Evolutionary conservation across 2,113 vertebrate species (phyloP).

Genomic region (Scalopus aquaticus): DNA sequence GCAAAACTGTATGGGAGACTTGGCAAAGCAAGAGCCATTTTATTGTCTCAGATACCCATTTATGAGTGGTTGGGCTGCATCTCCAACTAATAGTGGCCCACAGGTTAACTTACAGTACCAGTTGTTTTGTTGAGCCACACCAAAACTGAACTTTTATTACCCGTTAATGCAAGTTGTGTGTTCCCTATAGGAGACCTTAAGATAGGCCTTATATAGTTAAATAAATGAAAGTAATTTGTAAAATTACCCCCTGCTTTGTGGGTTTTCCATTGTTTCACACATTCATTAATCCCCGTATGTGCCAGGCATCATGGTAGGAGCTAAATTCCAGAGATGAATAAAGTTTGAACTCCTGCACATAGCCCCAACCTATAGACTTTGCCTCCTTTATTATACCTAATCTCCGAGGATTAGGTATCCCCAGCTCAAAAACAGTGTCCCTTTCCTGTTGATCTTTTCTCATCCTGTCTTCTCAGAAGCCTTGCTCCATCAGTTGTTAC

Average conservation of each 20-base stretch:
- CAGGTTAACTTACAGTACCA: background rate
- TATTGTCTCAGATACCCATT: background rate
- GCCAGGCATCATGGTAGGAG: background rate
- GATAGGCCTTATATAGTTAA: background rate
- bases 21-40: background rate
- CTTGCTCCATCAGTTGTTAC: background rate
- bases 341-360: background rate
- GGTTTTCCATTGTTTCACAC: background rate
- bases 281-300: background rate
- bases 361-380: background rate
- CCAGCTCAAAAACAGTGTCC: background rate
- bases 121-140: background rate
- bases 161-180: background rate
- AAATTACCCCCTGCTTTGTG: background rate
- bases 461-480: background rate
- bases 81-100: background rate
- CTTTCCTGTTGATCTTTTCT: background rate
- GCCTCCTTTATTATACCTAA: background rate
- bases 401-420: background rate
- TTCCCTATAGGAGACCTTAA: background rate
- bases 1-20: background rate
- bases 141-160: background rate
- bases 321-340: background rate
- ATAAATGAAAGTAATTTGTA: slow-evolving; percentile 7
- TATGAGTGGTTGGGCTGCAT: background rate